phyloP scores from a whole-genome alignment of 2,113 vertebrate species.

The Pungitius pungitius region DNA sequence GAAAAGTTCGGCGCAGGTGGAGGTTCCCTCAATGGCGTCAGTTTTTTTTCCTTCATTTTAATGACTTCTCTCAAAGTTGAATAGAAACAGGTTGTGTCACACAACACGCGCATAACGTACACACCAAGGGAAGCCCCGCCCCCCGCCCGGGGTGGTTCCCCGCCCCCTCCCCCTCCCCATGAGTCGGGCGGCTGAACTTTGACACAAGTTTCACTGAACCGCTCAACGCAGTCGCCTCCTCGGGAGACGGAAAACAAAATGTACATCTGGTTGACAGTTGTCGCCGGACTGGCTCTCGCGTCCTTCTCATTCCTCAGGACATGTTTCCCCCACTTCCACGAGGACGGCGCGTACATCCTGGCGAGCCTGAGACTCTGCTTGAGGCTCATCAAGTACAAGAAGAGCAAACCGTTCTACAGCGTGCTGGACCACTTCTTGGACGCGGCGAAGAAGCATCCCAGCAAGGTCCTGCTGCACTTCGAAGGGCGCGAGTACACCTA shows the following conservation, averaged over 20 bases:
- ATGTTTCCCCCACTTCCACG: slow-evolving; percentile 69
- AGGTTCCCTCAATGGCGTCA: not conserved
- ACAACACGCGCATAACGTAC: too few species aligned
- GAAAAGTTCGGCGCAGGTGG: not conserved
- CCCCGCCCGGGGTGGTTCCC: not conserved
- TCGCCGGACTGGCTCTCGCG: slow-evolving; percentile 65
- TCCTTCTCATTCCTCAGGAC: slow-evolving; percentile 51
- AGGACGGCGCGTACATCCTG: slow-evolving; percentile 68
- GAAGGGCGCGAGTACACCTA: slow-evolving; percentile 75
- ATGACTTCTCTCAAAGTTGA: not conserved
- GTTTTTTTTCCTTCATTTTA: not conserved
- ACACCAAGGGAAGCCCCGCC: too few species aligned
- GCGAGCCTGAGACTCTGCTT: slow-evolving; percentile 19
- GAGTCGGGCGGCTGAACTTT: slow-evolving; percentile 53
- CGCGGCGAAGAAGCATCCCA: slow-evolving; percentile 66
- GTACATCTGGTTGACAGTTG: slow-evolving; percentile 61
- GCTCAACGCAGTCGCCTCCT: not conserved
- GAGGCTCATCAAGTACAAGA: slow-evolving; percentile 55
- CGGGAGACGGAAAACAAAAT: slow-evolving; percentile 35
- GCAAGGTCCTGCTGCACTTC: slow-evolving; percentile 79
- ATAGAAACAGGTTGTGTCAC: not conserved
- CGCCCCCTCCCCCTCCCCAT: too few species aligned
- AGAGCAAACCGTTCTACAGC: slow-evolving; percentile 70
- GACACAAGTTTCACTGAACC: slow-evolving; percentile 24
- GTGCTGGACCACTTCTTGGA: slow-evolving; percentile 81